Evolutionary conservation across 2,797 vertebrate species (phyloP), one percentile per base, ranked within the genome.

Genomic region (Lagocephalus sceleratus): DNA sequence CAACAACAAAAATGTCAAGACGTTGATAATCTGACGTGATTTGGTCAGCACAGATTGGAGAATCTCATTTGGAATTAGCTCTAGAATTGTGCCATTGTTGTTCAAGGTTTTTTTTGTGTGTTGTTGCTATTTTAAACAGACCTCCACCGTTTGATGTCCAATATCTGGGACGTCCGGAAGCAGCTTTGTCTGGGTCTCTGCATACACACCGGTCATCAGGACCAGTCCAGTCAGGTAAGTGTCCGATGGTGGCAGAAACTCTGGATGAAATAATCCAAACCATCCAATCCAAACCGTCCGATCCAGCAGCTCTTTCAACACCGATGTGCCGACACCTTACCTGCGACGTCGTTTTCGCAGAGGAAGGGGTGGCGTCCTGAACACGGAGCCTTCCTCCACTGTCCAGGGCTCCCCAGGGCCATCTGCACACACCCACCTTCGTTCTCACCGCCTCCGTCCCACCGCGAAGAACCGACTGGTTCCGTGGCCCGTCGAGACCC

Each of bases 211-310:
- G 0, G 81, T 85, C 87, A 93, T 86, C 17, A 90, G 55, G 46
- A 83, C 71, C 48, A 89, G n/a, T 47, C 92, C 92, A 1, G 79
- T 76, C 50, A 92, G 63, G 41, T 84, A 91, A 43, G 66, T 78
- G 44, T 89, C 85, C 42, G 47, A 8, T 8, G 82, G 78, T 5
- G 87, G 88, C 47, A 91, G 71, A 29, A 64, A 66, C 12, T 74
- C 92, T 93, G 67, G 44, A 68, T 5, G 2, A 43, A 70, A 32
- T 53, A 47, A 62, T 11, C 2, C 21, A n/a, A 41, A 16, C 17
- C 17, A 44, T 44, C n/a, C n/a, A n/a, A n/a, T n/a, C n/a, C n/a
- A n/a, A n/a, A n/a, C n/a, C n/a, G n/a, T n/a, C n/a, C n/a, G n/a
- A n/a, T n/a, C n/a, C n/a, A n/a, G n/a, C n/a, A n/a, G n/a, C n/a